Evolutionary conservation across 2,888 invertebrate genomes (phyloP).

Genomic region (Cantharis rufa): DNA sequence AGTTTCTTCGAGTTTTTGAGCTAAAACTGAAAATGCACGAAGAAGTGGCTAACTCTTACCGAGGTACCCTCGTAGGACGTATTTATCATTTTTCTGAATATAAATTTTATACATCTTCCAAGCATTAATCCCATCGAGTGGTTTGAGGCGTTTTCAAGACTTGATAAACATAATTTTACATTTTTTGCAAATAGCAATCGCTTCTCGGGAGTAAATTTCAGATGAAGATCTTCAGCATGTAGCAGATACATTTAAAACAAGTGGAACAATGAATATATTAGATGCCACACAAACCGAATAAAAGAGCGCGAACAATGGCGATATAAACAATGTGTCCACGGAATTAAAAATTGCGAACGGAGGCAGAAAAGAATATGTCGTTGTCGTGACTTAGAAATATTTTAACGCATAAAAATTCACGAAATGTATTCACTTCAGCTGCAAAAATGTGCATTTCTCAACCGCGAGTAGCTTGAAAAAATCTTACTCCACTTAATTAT

Average conservation of each 20-base stretch:
- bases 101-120: not conserved
- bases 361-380: conserved; percentile 54
- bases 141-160: not conserved
- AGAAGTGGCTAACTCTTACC: not conserved
- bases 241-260: conserved; percentile 41
- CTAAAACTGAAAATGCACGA: not conserved
- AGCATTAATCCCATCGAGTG: not conserved
- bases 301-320: conserved; percentile 56
- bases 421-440: conserved; percentile 11
- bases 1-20: not conserved
- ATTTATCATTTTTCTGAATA: not conserved
- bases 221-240: conserved; percentile 1
- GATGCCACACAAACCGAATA: conserved; percentile 55
- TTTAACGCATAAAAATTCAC: conserved; percentile 45
- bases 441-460: not conserved
- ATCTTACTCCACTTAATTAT: conserved; percentile 5
- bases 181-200: not conserved
- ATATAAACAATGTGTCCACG: conserved; percentile 55
- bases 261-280: conserved; percentile 55
- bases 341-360: conserved; percentile 49
- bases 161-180: conserved; percentile 4
- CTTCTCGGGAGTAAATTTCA: not conserved
- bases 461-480: conserved; percentile 9
- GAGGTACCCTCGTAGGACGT: not conserved
- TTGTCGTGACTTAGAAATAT: conserved; percentile 52